These are phyloP conservation scores for Rhamnusium bicolor DNA, from an alignment of 2,888 invertebrate genomes.

Conservation along the genomic window DNA sequence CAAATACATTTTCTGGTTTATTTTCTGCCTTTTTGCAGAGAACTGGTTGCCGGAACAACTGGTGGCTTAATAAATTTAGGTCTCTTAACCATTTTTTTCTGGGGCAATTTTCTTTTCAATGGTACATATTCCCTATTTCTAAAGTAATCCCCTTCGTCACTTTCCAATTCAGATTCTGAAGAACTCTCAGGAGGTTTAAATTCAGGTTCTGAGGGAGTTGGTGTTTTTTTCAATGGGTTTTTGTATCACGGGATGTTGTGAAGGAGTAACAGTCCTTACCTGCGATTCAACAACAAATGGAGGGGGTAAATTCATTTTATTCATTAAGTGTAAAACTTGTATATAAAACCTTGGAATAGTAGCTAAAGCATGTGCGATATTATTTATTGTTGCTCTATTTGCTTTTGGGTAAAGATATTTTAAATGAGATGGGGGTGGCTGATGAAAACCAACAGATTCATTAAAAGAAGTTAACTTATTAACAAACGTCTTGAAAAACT, in stretches of 20 bases:
- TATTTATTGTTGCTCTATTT: constrained; percentile 80
- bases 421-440: constrained; percentile 84
- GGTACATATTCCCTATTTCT: constrained; percentile 70
- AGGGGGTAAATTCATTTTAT: constrained; percentile 91
- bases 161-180: constrained; percentile 79
- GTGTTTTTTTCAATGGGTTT: constrained; percentile 69
- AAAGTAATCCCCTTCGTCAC: constrained; percentile 71
- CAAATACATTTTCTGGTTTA: constrained; percentile 75
- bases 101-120: constrained; percentile 69
- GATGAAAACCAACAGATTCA: constrained; percentile 77
- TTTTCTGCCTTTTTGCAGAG: constrained; percentile 61
- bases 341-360: constrained; percentile 88
- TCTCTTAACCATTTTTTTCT: constrained; percentile 73
- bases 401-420: constrained; percentile 88
- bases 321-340: constrained; percentile 93
- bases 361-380: constrained; percentile 84
- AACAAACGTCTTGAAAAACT: constrained; percentile 74
- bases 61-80: constrained; percentile 73
- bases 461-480: constrained; percentile 77
- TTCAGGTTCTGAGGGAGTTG: constrained; percentile 57
- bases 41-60: constrained; percentile 39
- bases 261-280: constrained; percentile 57
- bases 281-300: constrained; percentile 78
- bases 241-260: constrained; percentile 62
- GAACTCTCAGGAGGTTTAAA: constrained; percentile 55